Conservation (phyloP, 2,797 vertebrate genomes). For the Syncerus caffer region DNA sequence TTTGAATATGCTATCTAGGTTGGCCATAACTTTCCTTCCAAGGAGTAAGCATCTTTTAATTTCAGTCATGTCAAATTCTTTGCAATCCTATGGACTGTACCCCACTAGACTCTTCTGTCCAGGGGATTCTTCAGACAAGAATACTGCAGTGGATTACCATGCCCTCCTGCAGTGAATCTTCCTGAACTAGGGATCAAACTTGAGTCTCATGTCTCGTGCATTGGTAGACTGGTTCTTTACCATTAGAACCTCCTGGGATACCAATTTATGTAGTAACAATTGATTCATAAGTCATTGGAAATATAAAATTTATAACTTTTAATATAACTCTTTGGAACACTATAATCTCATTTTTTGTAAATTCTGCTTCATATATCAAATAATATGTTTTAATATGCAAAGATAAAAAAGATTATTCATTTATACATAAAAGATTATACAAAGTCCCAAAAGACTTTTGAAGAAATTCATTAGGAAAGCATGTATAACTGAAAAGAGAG, state of each 20-base stretch:
- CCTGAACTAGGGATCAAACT: not conserved
- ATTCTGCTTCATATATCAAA: not conserved
- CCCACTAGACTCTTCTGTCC: not conserved
- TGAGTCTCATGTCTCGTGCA: not conserved
- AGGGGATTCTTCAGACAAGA: not conserved
- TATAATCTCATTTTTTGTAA: not conserved
- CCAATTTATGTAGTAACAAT: not conserved
- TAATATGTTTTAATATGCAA: not conserved
- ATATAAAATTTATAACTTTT: not conserved
- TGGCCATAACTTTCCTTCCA: too few species aligned
- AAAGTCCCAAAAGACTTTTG: not conserved
- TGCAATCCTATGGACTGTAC: not conserved
- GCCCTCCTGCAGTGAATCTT: not conserved
- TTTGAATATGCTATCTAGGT: too few species aligned
- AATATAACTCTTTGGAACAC: not conserved
- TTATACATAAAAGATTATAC: not conserved
- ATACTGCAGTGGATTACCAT: not conserved
- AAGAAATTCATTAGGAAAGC: not conserved
- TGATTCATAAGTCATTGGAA: not conserved
- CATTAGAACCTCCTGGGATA: not conserved
- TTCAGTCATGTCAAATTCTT: not conserved
- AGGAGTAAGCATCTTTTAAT: accelerated
- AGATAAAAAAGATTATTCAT: not conserved
- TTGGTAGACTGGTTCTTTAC: not conserved
- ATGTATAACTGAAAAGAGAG: not conserved